phyloP scores from a whole-genome alignment of 2,888 invertebrate genomes.

The Dexiosoma caninum region DNA sequence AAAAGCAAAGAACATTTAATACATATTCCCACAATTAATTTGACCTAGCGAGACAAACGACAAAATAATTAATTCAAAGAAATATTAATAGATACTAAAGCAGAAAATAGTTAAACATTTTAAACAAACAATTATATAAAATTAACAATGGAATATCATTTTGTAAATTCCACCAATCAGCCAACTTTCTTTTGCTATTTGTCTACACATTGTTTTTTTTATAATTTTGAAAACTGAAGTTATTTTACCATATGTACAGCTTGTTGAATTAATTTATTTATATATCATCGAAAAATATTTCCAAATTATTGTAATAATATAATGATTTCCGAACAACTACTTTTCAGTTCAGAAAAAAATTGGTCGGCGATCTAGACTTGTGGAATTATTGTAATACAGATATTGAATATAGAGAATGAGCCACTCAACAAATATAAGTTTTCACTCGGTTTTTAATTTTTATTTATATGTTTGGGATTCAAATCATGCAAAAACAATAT shows the following conservation, averaged over 20 bases:
- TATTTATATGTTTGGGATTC: too few species aligned
- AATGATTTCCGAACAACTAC: background rate
- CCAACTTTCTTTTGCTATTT: background rate
- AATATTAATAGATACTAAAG: conserved; percentile 47
- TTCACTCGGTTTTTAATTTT: too few species aligned
- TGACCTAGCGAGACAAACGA: conserved; percentile 57
- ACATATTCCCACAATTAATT: conserved; percentile 54
- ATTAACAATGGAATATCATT: conserved; percentile 18
- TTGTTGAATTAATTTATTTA: background rate
- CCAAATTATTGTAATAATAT: background rate
- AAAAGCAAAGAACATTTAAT: conserved; percentile 54
- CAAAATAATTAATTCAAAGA: conserved; percentile 50
- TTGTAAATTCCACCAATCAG: conserved; percentile 19
- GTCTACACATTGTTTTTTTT: background rate
- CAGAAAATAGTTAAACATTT: conserved; percentile 58
- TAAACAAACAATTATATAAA: conserved; percentile 44
- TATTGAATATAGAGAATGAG: too few species aligned
- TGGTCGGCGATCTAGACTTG: background rate
- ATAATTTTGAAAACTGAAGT: background rate
- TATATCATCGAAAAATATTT: too few species aligned
- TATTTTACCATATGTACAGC: background rate
- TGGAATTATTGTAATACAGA: background rate
- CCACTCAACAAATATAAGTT: too few species aligned
- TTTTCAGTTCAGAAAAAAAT: too few species aligned
- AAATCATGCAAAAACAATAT: too few species aligned